Base-by-base conservation (phyloP, 2,113 vertebrate species). In the Scomber colias region DNA sequence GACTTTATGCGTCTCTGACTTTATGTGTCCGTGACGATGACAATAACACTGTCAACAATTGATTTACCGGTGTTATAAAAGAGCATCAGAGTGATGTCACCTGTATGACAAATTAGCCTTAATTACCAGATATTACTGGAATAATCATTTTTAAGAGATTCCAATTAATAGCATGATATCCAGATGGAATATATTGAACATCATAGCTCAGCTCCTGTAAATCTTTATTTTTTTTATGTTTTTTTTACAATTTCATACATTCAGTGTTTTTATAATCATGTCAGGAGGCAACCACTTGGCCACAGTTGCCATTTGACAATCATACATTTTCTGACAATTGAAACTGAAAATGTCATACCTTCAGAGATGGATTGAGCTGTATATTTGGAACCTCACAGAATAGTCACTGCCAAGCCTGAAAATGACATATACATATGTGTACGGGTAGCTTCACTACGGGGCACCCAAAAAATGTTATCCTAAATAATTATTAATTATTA, bases 91-190 rank as follows among this genome's bases (percentile, higher is more conserved):
- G 1, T 12, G 48, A 66, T 2, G 53, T 53, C 21, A 51, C 45
- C 27, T 65, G 66, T 14, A 21, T 74, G 68, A 73, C 51, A 45
- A 71, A 63, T 15, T 59, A n/a, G 46, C 67, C 24, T 65, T 79
- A 35, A 63, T 77, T 27, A 62, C 50, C 44, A 49, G 19, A 56
- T 65, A 30, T 59, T 65, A 53, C 51, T 61, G 68, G 16, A 49
- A 31, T 24, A 19, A 79, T 77, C 61, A 62, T 27, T 19, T 60
- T 45, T 16, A 14, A 11, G 30, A 60, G 31, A 50, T 69, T 68
- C 21, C 8, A 16, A 16, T 50, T 77, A 2, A 48, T 64, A 49
- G 46, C 62, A 63, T 65, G 30, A 68, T 40, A 40, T 64, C 9
- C n/a, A 19, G 12, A 53, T 13, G 35, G 12, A 53, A 45, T 19